Conservation (phyloP, 2,888 invertebrate genomes). For the Drosophila conformis region DNA sequence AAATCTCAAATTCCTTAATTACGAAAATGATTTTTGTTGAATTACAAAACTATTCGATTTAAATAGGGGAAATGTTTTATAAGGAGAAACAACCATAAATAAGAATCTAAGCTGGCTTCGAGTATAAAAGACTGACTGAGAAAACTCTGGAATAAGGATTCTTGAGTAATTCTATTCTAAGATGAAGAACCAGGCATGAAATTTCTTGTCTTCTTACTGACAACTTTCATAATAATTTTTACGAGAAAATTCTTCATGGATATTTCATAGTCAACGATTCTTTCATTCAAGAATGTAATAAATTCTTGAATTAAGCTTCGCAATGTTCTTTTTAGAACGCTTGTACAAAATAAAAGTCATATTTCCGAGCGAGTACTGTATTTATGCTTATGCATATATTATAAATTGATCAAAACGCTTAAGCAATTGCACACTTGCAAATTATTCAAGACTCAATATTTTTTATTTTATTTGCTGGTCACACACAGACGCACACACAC, state of each 20-base stretch:
- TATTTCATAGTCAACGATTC: background rate
- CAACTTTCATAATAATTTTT: background rate
- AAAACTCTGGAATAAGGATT: background rate
- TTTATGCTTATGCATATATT: background rate
- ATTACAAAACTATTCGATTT: background rate
- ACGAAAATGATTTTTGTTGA: background rate
- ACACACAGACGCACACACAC: slow-evolving; percentile 7
- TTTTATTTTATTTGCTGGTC: slow-evolving; percentile 47
- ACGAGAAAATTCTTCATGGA: background rate
- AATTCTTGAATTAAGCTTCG: background rate
- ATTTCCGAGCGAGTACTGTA: background rate
- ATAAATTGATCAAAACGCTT: slow-evolving; percentile 26
- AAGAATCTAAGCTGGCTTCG: background rate
- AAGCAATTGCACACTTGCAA: slow-evolving; percentile 42
- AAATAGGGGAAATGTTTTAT: background rate
- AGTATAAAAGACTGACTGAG: background rate
- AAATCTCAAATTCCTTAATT: background rate
- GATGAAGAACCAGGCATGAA: background rate
- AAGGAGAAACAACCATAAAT: background rate
- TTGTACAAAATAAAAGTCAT: background rate
- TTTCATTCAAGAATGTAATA: background rate
- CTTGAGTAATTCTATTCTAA: background rate
- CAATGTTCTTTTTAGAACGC: background rate
- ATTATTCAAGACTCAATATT: slow-evolving; percentile 66
- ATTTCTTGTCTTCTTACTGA: background rate